phyloP scores from a whole-genome alignment of 2,888 invertebrate species.

The Campaea margaritaria region DNA sequence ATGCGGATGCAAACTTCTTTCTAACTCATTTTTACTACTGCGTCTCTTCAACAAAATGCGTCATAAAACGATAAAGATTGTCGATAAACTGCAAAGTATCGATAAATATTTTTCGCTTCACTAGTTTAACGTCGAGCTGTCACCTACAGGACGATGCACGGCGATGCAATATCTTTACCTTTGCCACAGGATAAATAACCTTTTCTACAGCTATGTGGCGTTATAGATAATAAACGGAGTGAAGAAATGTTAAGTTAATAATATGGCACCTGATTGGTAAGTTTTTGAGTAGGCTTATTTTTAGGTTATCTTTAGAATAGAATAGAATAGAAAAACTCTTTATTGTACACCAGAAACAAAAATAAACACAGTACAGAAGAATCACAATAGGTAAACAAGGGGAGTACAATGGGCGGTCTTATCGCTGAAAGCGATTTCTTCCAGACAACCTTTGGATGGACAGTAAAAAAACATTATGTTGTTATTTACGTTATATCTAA shows the following conservation, averaged over 20 bases:
- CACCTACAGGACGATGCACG: constrained; percentile 43
- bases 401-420: no score
- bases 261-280: not conserved
- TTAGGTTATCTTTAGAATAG: not conserved
- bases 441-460: no score
- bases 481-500: no score
- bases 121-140: constrained; percentile 50
- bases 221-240: constrained; percentile 6
- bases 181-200: no score
- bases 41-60: constrained; percentile 1
- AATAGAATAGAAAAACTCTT: no score
- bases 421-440: no score
- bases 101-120: constrained; percentile 45
- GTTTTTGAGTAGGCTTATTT: not conserved
- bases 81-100: constrained; percentile 42
- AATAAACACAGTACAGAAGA: no score
- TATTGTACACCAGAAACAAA: no score
- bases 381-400: no score
- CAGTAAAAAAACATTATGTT: no score
- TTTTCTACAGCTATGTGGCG: constrained; percentile 9
- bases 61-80: constrained; percentile 33
- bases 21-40: not conserved
- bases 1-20: no score
- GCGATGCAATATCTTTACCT: constrained; percentile 39
- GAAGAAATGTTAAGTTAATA: not conserved